Conservation (phyloP, 2,113 vertebrate species). For the Cervus canadensis region DNA sequence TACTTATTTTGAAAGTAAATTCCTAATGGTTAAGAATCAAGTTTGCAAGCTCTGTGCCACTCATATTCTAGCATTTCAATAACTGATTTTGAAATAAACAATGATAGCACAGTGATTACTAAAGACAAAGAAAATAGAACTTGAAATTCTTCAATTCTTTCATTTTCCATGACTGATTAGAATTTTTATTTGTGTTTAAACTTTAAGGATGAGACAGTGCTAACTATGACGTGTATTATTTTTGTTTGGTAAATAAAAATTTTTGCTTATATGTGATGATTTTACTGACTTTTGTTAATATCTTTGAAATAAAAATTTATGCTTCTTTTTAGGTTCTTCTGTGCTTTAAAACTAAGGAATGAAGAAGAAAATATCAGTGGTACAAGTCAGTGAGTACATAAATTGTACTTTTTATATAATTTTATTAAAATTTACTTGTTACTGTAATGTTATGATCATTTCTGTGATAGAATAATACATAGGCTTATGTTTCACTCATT, state of each 20-base stretch:
- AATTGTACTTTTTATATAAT: background rate
- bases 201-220: background rate
- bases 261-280: background rate
- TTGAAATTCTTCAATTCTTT: background rate
- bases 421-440: conserved; percentile 12
- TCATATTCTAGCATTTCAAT: background rate
- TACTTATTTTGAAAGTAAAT: background rate
- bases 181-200: conserved; percentile 9
- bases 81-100: background rate
- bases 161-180: background rate
- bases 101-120: background rate
- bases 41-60: background rate
- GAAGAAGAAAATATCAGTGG: background rate
- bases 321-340: background rate
- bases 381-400: background rate
- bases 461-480: background rate
- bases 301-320: background rate
- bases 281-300: background rate
- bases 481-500: background rate
- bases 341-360: background rate
- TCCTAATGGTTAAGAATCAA: background rate
- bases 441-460: background rate
- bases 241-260: background rate
- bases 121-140: conserved; percentile 2
- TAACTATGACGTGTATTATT: background rate